Conservation (phyloP, 2,888 invertebrate species). For the Nemotelus nigrinus region DNA sequence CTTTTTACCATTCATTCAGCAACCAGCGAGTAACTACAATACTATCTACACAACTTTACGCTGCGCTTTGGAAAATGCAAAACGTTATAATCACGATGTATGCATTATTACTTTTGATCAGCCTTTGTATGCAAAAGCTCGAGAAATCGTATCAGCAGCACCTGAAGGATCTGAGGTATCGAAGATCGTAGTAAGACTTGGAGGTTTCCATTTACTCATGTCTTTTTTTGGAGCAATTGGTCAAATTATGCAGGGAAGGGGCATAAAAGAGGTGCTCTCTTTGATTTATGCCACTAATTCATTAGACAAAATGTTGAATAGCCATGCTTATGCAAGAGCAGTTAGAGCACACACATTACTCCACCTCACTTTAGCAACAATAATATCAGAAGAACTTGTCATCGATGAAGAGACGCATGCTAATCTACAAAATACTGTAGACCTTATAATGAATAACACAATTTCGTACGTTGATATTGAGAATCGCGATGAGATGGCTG, state of each 20-base stretch:
- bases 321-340: slow-evolving; percentile 53
- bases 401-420: slow-evolving; percentile 54
- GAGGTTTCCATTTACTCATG: slow-evolving; percentile 57
- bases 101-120: slow-evolving; percentile 29
- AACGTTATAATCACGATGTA: slow-evolving; percentile 12
- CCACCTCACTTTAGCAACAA: slow-evolving; percentile 56
- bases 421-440: not conserved
- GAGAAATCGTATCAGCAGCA: slow-evolving; percentile 54
- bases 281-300: slow-evolving; percentile 56
- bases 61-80: not conserved
- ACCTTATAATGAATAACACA: slow-evolving; percentile 51
- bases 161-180: slow-evolving; percentile 45
- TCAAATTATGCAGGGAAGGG: slow-evolving; percentile 61
- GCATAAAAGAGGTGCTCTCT: slow-evolving; percentile 57
- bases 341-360: slow-evolving; percentile 53
- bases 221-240: slow-evolving; percentile 60
- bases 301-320: slow-evolving; percentile 56
- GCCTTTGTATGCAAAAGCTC: slow-evolving; percentile 51
- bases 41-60: slow-evolving; percentile 29
- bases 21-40: slow-evolving; percentile 20
- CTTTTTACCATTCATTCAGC: slow-evolving; percentile 20
- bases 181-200: slow-evolving; percentile 46
- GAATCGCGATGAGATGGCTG: slow-evolving; percentile 56
- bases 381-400: slow-evolving; percentile 56
- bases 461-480: slow-evolving; percentile 58